These are phyloP conservation scores for Atta colombica DNA, from an alignment of 1,140 invertebrate genomes.

Conservation along the genomic window DNA sequence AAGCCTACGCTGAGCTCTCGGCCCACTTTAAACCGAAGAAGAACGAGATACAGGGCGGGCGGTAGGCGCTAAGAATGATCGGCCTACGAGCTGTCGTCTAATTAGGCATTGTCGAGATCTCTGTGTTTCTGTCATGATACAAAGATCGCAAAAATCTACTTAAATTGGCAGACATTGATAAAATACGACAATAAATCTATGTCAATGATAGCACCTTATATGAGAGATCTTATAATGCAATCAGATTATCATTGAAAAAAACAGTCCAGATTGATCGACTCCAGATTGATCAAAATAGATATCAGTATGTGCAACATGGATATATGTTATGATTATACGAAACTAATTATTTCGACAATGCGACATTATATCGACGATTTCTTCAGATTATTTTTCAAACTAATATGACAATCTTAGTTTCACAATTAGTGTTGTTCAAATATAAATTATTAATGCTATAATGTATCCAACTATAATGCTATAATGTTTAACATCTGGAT, in stretches of 20 bases:
- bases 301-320: neutral
- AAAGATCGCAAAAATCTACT: conserved; percentile 13
- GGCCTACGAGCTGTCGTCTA: conserved; percentile 76
- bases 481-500: too few relatives aligned
- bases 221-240: neutral
- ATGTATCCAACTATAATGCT: too few relatives aligned
- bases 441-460: too few relatives aligned
- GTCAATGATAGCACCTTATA: neutral
- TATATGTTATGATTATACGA: neutral
- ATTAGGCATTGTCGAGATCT: conserved; percentile 74
- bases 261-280: too few relatives aligned
- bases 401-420: too few relatives aligned
- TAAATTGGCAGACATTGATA: conserved; percentile 19
- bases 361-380: too few relatives aligned
- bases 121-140: conserved; percentile 45
- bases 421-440: too few relatives aligned
- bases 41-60: conserved; percentile 64
- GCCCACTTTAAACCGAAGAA: conserved; percentile 66
- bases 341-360: too few relatives aligned
- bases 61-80: conserved; percentile 73
- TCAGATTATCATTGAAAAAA: conserved; percentile 10
- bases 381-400: too few relatives aligned
- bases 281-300: neutral
- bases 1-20: conserved; percentile 70
- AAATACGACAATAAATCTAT: neutral